These are phyloP conservation scores for Glaucomys volans DNA, from an alignment of 2,113 vertebrate genomes.

Conservation along the genomic window DNA sequence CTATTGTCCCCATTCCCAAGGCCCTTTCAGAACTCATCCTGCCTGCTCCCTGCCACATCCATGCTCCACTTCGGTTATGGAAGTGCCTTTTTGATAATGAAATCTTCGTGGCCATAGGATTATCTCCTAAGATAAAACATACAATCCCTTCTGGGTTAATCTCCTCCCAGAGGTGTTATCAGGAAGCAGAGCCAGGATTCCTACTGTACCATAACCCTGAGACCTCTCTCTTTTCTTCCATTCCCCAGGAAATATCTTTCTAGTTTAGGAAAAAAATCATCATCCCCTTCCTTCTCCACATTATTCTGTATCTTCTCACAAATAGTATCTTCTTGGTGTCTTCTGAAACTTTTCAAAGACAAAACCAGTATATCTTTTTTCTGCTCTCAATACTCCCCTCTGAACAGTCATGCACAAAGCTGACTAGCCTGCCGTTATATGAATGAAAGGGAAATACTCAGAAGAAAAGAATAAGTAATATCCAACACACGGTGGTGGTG, in stretches of 20 bases:
- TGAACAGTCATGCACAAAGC: background rate
- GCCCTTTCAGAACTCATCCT: background rate
- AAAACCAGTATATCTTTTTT: background rate
- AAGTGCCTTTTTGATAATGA: background rate
- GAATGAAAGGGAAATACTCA: background rate
- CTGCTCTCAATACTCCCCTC: background rate
- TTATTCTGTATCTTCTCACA: background rate
- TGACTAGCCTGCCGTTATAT: background rate
- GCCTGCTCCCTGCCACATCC: background rate
- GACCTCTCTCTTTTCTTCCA: background rate
- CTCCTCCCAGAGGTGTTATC: background rate
- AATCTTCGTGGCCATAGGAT: background rate
- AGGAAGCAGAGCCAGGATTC: background rate
- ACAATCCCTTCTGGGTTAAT: background rate
- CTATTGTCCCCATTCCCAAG: background rate
- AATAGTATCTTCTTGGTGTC: background rate
- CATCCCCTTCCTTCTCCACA: background rate
- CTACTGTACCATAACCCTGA: background rate
- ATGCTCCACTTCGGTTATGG: background rate
- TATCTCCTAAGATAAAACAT: background rate
- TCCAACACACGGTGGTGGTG: background rate
- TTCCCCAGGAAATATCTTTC: background rate
- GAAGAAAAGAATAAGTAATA: background rate
- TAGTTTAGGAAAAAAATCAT: background rate
- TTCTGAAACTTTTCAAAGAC: conserved; percentile 24